Evolutionary conservation across 2,797 vertebrate species (phyloP).

Genomic region (Harpagifer antarcticus): DNA sequence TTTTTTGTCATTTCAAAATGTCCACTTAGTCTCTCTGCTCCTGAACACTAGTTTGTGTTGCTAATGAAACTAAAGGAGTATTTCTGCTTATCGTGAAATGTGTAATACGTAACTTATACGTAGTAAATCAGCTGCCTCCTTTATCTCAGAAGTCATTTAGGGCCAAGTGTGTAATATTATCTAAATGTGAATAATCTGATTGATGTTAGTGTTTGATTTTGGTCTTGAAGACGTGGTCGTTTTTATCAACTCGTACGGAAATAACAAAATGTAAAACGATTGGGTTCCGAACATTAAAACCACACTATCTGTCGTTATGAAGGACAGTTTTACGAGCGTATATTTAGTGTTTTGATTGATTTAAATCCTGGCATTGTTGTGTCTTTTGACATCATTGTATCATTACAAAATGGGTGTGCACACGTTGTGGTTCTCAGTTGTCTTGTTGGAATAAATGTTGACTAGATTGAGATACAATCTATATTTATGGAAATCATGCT

Average conservation of each 20-base stretch:
- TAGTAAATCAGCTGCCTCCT: slow-evolving; percentile 19
- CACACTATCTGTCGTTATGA: neutral
- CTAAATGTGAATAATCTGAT: neutral
- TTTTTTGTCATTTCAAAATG: neutral
- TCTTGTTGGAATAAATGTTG: neutral
- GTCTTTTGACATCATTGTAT: neutral
- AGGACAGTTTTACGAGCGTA: neutral
- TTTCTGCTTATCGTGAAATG: slow-evolving; percentile 20
- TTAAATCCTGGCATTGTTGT: neutral
- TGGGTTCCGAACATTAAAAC: too few species aligned
- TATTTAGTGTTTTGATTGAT: neutral
- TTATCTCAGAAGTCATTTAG: neutral
- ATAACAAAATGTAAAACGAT: neutral
- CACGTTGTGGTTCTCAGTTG: too few species aligned
- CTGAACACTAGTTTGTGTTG: neutral
- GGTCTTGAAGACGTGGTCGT: neutral
- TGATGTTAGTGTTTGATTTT: neutral
- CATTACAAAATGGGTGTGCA: neutral
- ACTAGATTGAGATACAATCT: neutral
- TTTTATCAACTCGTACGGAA: neutral
- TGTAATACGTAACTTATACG: slow-evolving; percentile 33
- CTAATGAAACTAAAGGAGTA: neutral
- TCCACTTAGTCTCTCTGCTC: neutral
- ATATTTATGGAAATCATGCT: neutral
- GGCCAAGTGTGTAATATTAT: neutral